Conservation (phyloP, 2,888 invertebrate genomes). For the Himalopsyche kuldschensis region DNA sequence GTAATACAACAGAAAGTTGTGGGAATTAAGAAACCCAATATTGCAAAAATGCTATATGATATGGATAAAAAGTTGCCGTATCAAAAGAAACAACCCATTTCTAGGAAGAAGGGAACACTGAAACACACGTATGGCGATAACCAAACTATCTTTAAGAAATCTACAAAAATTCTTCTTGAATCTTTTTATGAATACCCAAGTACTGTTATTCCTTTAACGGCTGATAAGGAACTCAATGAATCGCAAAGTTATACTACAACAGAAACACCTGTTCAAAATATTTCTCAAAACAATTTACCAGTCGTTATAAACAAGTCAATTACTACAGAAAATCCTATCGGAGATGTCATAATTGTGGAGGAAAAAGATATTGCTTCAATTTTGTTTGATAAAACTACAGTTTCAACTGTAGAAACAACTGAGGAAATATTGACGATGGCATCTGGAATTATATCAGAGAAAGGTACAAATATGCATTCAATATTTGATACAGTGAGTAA, state of each 20-base stretch:
- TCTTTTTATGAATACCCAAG: not conserved
- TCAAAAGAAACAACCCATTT: slow-evolving; percentile 49
- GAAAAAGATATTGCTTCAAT: not conserved
- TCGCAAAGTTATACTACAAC: not conserved
- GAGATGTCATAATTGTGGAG: not conserved
- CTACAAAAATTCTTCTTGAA: slow-evolving; percentile 12
- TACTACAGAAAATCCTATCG: not conserved
- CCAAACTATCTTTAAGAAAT: slow-evolving; percentile 32
- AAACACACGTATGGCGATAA: slow-evolving; percentile 57
- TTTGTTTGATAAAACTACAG: not conserved
- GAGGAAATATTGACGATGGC: not conserved
- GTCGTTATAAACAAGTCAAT: not conserved
- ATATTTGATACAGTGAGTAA: slow-evolving; percentile 48
- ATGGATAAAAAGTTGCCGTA: slow-evolving; percentile 21
- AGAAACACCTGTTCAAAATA: not conserved
- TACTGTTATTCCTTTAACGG: not conserved
- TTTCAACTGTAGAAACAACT: not conserved
- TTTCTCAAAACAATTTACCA: not conserved
- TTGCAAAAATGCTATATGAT: slow-evolving; percentile 40
- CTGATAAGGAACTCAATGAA: not conserved
- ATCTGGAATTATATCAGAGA: not conserved
- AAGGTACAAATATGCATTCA: not conserved
- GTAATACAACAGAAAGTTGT: slow-evolving; percentile 48
- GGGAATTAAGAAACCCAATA: slow-evolving; percentile 43
- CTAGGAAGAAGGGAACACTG: slow-evolving; percentile 55